Evolutionary conservation across 1,140 invertebrate species (phyloP).

Genomic region (Zaprionus gabonicus): DNA sequence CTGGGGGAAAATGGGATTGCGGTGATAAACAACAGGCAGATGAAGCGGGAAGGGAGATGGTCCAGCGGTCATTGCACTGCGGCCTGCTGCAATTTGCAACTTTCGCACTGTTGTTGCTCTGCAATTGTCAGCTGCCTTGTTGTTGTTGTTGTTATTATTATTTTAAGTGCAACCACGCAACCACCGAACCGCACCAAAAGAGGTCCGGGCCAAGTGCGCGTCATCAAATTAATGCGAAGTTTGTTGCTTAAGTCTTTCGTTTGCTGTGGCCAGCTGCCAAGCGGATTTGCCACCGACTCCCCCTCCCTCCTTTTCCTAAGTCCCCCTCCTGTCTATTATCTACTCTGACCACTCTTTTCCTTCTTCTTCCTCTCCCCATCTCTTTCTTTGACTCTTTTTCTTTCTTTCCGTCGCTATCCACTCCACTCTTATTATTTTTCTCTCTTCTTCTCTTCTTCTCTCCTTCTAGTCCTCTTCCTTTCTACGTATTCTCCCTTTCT

Average conservation of each 20-base stretch:
- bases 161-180: slow-evolving; percentile 11
- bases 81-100: slow-evolving; percentile 13
- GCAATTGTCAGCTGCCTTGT: slow-evolving; percentile 6
- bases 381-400: neutral
- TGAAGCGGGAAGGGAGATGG: neutral
- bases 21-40: too few relatives aligned
- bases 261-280: slow-evolving; percentile 35
- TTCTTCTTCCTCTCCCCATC: too few relatives aligned
- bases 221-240: slow-evolving; percentile 56
- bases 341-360: too few relatives aligned
- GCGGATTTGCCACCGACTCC: neutral
- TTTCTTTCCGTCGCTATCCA: neutral
- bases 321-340: neutral
- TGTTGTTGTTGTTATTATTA: neutral
- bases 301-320: neutral
- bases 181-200: slow-evolving; percentile 5
- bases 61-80: slow-evolving; percentile 18
- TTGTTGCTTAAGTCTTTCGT: slow-evolving; percentile 80
- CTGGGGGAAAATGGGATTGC: neutral
- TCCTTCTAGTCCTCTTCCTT: too few relatives aligned
- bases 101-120: slow-evolving; percentile 33
- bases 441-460: too few relatives aligned
- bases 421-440: too few relatives aligned
- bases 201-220: slow-evolving; percentile 23
- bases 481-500: too few relatives aligned